A percentile compares a stretch with the other conserved stretches of the same genome.
These are phyloP conservation scores for Nowickia ferox DNA, from an alignment of 2,888 invertebrate species.

Conservation along the genomic window DNA sequence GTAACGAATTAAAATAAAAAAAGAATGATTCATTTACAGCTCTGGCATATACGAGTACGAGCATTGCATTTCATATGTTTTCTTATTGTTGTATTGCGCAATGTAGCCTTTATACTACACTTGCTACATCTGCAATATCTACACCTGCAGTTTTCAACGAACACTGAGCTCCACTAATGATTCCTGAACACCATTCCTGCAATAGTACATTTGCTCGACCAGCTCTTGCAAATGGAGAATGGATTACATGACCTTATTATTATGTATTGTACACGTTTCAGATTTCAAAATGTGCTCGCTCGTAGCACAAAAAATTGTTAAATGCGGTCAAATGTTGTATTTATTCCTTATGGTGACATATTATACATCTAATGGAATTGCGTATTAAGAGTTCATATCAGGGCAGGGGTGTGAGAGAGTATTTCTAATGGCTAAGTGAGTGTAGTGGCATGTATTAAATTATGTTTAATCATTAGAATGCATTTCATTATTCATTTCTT, in stretches of 20 bases:
- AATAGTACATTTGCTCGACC: not conserved
- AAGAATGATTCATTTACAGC: too few species aligned
- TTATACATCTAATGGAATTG: not conserved
- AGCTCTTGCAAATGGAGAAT: not conserved
- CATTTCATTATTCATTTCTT: conserved; percentile 43
- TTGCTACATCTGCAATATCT: too few species aligned
- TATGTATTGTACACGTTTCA: not conserved
- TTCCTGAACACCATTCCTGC: not conserved
- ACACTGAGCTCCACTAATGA: not conserved
- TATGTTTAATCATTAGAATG: conserved; percentile 52
- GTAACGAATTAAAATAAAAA: too few species aligned
- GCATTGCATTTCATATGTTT: too few species aligned
- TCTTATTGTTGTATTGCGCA: too few species aligned
- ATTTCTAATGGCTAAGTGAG: conserved; percentile 22
- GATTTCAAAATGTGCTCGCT: not conserved
- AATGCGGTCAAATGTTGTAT: not conserved
- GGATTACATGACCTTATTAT: not conserved
- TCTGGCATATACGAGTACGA: too few species aligned
- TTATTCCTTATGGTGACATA: conserved; percentile 1
- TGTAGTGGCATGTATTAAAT: conserved; percentile 45
- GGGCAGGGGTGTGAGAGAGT: not conserved
- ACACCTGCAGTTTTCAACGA: too few species aligned
- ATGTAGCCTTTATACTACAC: too few species aligned
- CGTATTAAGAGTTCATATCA: not conserved
- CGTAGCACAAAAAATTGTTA: not conserved